A percentile compares a stretch with the other conserved stretches of the same genome.
Evolutionary conservation across 1,140 invertebrate species (phyloP).

Genomic region (Fopius arisanus): DNA sequence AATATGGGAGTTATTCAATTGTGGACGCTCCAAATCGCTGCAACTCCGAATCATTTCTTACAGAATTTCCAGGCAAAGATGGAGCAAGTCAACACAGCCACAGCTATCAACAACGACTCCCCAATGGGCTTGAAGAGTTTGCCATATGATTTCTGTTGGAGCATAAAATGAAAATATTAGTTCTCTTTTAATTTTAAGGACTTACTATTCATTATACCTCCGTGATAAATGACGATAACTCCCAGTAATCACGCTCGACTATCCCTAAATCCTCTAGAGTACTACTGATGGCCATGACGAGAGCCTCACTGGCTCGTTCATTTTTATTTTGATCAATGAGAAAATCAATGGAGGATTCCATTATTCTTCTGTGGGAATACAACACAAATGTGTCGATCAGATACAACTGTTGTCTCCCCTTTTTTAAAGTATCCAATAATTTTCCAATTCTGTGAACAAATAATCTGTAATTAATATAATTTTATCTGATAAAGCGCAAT

Average conservation of each 20-base stretch:
- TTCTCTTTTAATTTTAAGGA: no score
- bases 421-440: conserved; percentile 35
- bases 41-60: background rate
- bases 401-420: conserved; percentile 36
- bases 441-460: conserved; percentile 41
- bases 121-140: background rate
- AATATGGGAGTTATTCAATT: no score
- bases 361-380: conserved; percentile 31
- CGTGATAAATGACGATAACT: conserved; percentile 19
- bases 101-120: background rate
- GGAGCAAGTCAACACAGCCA: background rate
- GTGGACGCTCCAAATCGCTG: no score
- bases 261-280: conserved; percentile 33
- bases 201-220: conserved; percentile 21
- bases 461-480: conserved; percentile 5
- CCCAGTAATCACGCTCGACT: conserved; percentile 27
- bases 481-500: no score
- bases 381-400: conserved; percentile 38
- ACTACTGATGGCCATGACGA: conserved; percentile 28
- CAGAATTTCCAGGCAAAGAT: background rate
- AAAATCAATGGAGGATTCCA: conserved; percentile 32
- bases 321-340: conserved; percentile 38
- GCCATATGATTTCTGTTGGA: background rate
- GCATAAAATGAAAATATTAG: background rate
- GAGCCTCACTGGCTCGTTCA: conserved; percentile 36